Conservation (phyloP, 2,888 invertebrate genomes). For the Icerya purchasi region DNA sequence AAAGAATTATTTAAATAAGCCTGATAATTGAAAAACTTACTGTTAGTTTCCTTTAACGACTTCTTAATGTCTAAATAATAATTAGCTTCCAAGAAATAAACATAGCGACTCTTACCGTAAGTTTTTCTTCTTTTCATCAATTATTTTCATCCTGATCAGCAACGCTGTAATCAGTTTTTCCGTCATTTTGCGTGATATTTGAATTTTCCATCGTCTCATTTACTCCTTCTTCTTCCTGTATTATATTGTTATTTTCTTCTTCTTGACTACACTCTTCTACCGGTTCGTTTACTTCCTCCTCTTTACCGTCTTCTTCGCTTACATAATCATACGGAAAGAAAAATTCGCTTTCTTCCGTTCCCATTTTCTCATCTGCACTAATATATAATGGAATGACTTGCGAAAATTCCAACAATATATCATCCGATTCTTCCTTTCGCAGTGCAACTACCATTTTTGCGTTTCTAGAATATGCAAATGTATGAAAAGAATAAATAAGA, state of each 20-base stretch:
- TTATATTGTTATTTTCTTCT: not conserved
- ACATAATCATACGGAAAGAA: constrained; percentile 46
- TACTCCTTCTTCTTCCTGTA: not conserved
- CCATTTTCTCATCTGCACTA: constrained; percentile 40
- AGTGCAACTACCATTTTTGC: constrained; percentile 48
- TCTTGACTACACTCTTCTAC: constrained; percentile 17
- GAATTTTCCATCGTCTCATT: not conserved
- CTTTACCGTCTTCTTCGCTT: constrained; percentile 22
- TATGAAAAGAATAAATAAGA: not conserved
- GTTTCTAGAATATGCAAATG: constrained; percentile 27
- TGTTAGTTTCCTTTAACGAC: no score
- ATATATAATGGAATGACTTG: constrained; percentile 44
- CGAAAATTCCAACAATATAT: constrained; percentile 38
- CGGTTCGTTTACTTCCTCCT: constrained; percentile 22
- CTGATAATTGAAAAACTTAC: no score
- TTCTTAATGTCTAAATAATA: no score
- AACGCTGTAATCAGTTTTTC: no score
- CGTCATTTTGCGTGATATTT: no score
- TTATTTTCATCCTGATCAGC: no score
- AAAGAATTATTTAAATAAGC: no score
- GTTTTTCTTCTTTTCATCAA: no score
- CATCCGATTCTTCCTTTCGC: constrained; percentile 34
- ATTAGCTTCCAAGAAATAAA: no score
- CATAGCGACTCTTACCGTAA: no score
- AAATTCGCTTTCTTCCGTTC: constrained; percentile 36